phyloP scores from a whole-genome alignment of 2,113 vertebrate genomes.

The Sebastes fasciatus region DNA sequence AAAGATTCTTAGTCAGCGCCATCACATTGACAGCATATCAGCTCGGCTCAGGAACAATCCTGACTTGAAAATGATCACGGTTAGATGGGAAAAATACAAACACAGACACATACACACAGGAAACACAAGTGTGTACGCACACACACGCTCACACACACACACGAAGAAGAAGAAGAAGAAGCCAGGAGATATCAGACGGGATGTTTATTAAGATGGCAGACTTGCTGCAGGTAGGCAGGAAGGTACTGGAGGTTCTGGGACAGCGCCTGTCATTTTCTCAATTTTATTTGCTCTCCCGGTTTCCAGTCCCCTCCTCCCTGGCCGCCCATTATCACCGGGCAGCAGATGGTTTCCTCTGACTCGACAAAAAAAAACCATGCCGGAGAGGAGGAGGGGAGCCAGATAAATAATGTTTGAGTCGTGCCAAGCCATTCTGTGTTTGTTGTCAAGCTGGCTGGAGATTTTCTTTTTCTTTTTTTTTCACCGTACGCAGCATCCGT shows the following conservation, averaged over 20 bases:
- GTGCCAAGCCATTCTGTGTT: constrained; percentile 73
- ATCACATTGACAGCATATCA: constrained; percentile 66
- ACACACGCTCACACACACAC: constrained; percentile 12
- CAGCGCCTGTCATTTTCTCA: constrained; percentile 69
- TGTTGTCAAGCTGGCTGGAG: constrained; percentile 70
- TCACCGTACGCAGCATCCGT: constrained; percentile 22
- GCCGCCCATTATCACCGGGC: constrained; percentile 82
- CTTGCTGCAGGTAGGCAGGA: constrained; percentile 63
- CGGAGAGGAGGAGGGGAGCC: constrained; percentile 69
- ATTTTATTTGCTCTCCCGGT: constrained; percentile 75
- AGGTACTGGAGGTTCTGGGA: constrained; percentile 72
- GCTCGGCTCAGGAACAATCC: constrained; percentile 67
- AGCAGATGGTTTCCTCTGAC: constrained; percentile 85
- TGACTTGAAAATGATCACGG: constrained; percentile 74
- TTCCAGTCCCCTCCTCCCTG: constrained; percentile 76
- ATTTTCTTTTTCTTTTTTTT: constrained; percentile 10
- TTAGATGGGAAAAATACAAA: constrained; percentile 48
- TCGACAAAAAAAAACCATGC: constrained; percentile 83
- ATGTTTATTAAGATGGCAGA: constrained; percentile 75
- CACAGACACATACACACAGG: constrained; percentile 1
- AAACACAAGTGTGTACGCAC: neutral
- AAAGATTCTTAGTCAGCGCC: constrained; percentile 55
- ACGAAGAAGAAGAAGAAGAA: constrained; percentile 9
- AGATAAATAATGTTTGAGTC: constrained; percentile 74
- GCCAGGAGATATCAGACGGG: constrained; percentile 58